Evolutionary conservation across 2,888 invertebrate species (phyloP).

Genomic region (Bombylius major): DNA sequence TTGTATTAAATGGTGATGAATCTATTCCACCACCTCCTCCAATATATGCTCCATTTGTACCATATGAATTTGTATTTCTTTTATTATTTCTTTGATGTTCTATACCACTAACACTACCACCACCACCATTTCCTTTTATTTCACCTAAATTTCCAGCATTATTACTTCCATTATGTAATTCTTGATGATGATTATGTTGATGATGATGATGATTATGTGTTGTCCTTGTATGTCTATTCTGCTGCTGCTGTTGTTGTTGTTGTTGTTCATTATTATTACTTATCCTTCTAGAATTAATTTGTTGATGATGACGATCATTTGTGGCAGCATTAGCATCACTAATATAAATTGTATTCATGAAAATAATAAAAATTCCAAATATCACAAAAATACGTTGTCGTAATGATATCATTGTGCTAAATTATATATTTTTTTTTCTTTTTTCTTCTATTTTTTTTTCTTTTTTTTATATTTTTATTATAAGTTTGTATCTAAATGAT

Average conservation of each 20-base stretch:
- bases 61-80: no score
- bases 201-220: background rate
- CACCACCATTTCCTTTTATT: background rate
- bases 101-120: background rate
- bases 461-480: no score
- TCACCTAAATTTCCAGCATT: slow-evolving; percentile 1
- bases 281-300: background rate
- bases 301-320: background rate
- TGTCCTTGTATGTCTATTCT: background rate
- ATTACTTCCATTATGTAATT: background rate
- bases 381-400: background rate
- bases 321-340: background rate
- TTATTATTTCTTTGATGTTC: background rate
- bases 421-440: background rate
- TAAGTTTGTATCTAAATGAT: no score
- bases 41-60: background rate
- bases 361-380: background rate
- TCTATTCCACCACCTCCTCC: background rate
- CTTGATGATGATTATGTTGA: background rate
- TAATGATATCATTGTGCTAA: background rate
- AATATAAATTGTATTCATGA: background rate
- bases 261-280: background rate
- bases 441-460: background rate
- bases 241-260: no score
- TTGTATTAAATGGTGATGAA: background rate